Evolutionary conservation across 2,113 vertebrate genomes (phyloP).

Genomic region (Gallinago jamesoni): DNA sequence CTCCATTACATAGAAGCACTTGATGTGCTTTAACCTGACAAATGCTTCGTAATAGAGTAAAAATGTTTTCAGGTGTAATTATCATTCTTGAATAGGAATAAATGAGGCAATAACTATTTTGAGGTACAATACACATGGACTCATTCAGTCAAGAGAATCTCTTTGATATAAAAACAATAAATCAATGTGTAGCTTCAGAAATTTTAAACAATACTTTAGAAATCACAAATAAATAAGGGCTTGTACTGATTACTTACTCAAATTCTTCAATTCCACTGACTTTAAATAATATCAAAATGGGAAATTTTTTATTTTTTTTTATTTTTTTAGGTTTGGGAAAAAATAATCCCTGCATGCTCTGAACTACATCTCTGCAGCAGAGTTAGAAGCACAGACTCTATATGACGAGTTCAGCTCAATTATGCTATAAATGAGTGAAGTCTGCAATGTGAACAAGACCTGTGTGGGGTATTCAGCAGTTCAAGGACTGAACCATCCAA

Average conservation of each 20-base stretch:
- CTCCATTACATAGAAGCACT: neutral
- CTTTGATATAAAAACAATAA: neutral
- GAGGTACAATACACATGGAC: neutral
- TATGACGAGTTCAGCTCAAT: slow-evolving; percentile 41
- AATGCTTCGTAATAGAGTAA: neutral
- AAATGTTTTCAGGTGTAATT: slow-evolving; percentile 26
- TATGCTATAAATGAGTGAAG: slow-evolving; percentile 32
- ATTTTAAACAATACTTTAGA: slow-evolving; percentile 15
- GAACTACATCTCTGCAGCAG: neutral
- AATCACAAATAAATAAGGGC: slow-evolving; percentile 6
- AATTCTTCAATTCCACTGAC: neutral
- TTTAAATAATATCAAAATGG: neutral
- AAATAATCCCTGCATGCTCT: neutral
- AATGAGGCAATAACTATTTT: neutral
- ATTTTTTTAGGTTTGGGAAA: neutral
- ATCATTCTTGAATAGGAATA: neutral
- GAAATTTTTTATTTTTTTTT: neutral
- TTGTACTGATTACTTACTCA: neutral
- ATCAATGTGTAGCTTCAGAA: neutral
- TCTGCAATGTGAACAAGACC: slow-evolving; percentile 6
- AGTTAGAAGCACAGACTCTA: neutral
- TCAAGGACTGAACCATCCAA: slow-evolving; percentile 56
- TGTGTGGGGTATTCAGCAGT: slow-evolving; percentile 35
- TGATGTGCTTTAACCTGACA: neutral
- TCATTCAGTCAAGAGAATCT: neutral